These are phyloP conservation scores for Lanius ludovicianus DNA, from an alignment of 2,113 vertebrate species.

Conservation along the genomic window DNA sequence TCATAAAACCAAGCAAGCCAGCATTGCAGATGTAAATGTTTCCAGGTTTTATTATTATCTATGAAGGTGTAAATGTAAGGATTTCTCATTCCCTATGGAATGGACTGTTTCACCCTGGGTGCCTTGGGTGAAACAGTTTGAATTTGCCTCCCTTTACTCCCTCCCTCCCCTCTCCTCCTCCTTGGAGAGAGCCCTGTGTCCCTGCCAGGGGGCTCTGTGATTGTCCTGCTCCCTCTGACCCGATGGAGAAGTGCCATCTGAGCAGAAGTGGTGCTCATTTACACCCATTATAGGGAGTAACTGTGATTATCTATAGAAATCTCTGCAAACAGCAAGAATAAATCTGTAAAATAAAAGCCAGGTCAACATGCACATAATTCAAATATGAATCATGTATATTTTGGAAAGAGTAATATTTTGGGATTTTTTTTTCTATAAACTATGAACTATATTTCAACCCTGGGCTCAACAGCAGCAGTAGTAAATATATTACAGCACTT, in stretches of 20 bases:
- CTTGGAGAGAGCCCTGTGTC: neutral
- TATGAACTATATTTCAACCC: neutral
- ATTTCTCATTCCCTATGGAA: neutral
- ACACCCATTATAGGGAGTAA: fast-evolving
- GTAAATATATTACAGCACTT: neutral
- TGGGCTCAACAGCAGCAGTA: neutral
- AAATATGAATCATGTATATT: neutral
- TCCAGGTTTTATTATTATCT: neutral
- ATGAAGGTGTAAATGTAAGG: neutral
- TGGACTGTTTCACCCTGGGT: fast-evolving
- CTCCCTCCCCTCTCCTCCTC: neutral
- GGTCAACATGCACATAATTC: neutral
- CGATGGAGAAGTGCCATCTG: neutral
- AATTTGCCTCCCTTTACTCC: neutral
- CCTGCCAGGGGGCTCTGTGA: neutral
- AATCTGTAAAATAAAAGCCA: neutral
- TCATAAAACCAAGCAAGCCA: neutral
- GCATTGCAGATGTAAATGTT: neutral
- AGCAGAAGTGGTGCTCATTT: neutral
- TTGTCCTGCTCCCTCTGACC: neutral
- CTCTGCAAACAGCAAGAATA: neutral
- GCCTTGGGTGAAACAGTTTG: neutral
- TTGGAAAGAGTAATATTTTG: neutral
- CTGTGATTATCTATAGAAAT: neutral
- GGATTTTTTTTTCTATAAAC: neutral